Conservation (phyloP, 2,113 vertebrate genomes). For the Miniopterus natalensis region DNA sequence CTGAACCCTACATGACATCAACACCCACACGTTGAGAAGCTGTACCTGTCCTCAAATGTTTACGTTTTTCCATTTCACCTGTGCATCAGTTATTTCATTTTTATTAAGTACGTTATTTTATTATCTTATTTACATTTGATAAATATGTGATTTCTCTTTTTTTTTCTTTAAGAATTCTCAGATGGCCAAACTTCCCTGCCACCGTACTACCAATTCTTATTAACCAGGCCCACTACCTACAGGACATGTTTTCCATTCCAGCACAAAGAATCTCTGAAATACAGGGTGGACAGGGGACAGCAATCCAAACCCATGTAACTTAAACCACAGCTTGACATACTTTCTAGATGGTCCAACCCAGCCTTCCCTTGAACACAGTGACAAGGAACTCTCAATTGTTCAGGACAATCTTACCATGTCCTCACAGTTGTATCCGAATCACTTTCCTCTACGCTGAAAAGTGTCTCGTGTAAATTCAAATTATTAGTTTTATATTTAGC, state of each 20-base stretch:
- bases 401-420: neutral
- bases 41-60: neutral
- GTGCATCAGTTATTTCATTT: neutral
- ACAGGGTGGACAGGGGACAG: neutral
- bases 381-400: neutral
- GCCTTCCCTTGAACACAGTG: neutral
- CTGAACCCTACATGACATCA: neutral
- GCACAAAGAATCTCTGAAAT: neutral
- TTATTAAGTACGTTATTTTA: neutral
- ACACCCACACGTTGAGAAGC: neutral
- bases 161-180: conserved; percentile 6
- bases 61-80: neutral
- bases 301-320: neutral
- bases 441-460: neutral
- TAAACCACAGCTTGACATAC: neutral
- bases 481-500: neutral
- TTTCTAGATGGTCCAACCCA: neutral
- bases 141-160: neutral
- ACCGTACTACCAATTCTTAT: neutral
- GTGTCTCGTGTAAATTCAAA: neutral
- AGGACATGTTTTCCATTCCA: neutral
- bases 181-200: neutral
- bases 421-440: neutral
- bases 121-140: neutral
- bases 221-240: neutral